Evolutionary conservation across 2,888 invertebrate species (phyloP).

Genomic region (Lasiommata megera): DNA sequence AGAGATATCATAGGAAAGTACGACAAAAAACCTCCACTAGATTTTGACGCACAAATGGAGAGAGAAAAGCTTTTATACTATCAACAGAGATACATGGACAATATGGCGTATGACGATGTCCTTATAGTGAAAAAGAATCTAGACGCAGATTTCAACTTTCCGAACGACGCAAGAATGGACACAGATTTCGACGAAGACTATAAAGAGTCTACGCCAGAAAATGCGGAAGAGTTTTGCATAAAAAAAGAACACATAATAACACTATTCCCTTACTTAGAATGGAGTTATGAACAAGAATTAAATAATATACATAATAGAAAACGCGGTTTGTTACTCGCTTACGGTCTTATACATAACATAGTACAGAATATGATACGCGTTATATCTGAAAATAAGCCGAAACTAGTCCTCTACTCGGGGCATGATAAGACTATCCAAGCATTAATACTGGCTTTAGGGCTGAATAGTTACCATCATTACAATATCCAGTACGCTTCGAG

Average conservation of each 20-base stretch:
- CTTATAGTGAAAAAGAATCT: slow-evolving; percentile 75
- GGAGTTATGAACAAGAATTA: slow-evolving; percentile 85
- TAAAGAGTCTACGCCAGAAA: slow-evolving; percentile 62
- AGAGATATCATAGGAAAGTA: slow-evolving; percentile 69
- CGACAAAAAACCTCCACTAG: slow-evolving; percentile 63
- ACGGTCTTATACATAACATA: slow-evolving; percentile 91
- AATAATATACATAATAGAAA: slow-evolving; percentile 83
- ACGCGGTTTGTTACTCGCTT: slow-evolving; percentile 87
- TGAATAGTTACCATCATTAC: slow-evolving; percentile 83
- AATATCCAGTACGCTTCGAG: slow-evolving; percentile 93
- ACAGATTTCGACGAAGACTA: slow-evolving; percentile 73
- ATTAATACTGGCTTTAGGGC: slow-evolving; percentile 89
- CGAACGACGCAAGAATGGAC: slow-evolving; percentile 69
- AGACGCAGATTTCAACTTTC: slow-evolving; percentile 77
- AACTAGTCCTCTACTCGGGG: slow-evolving; percentile 91
- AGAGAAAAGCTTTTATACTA: slow-evolving; percentile 72
- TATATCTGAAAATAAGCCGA: slow-evolving; percentile 88
- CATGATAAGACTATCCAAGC: slow-evolving; percentile 96
- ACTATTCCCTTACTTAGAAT: slow-evolving; percentile 90
- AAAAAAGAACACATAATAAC: slow-evolving; percentile 88
- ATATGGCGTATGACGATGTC: slow-evolving; percentile 71
- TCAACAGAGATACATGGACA: slow-evolving; percentile 70
- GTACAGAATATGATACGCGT: slow-evolving; percentile 90
- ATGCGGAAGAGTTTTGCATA: slow-evolving; percentile 79
- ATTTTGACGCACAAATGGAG: slow-evolving; percentile 79